Percentiles rank a stretch among this genome's conserved stretches.
Conservation (phyloP, 2,888 invertebrate genomes). For the Empis livida region DNA sequence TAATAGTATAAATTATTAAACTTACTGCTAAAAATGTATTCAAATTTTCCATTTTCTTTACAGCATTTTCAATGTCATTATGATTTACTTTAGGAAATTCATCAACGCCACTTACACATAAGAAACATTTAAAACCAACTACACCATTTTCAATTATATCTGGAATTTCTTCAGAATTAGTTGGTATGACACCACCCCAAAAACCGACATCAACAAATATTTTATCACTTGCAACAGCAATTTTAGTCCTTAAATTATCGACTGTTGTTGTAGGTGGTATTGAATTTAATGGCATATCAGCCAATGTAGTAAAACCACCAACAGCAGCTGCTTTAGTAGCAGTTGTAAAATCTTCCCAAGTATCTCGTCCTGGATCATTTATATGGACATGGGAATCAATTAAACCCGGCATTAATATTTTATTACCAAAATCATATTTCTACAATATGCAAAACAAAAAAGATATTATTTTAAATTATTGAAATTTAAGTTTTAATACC, state of each 20-base stretch:
- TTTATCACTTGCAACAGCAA: slow-evolving; percentile 39
- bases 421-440: slow-evolving; percentile 30
- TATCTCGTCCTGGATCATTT: slow-evolving; percentile 50
- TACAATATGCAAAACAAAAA: slow-evolving; percentile 11
- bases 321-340: slow-evolving; percentile 52
- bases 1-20: slow-evolving; percentile 10
- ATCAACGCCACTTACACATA: slow-evolving; percentile 51
- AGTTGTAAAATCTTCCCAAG: slow-evolving; percentile 51
- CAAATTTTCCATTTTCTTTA: slow-evolving; percentile 42
- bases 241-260: slow-evolving; percentile 43
- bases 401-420: slow-evolving; percentile 45
- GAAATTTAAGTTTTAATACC: not conserved
- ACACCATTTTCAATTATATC: slow-evolving; percentile 46
- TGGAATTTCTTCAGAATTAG: slow-evolving; percentile 46
- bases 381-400: slow-evolving; percentile 54
- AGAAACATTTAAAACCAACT: slow-evolving; percentile 56
- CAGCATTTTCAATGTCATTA: slow-evolving; percentile 42
- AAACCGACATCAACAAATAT: slow-evolving; percentile 51
- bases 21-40: slow-evolving; percentile 47
- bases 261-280: slow-evolving; percentile 53
- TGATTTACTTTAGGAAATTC: slow-evolving; percentile 48
- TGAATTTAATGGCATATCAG: slow-evolving; percentile 55
- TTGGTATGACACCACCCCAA: slow-evolving; percentile 56
- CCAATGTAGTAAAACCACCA: slow-evolving; percentile 51
- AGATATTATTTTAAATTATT: not conserved